Evolutionary conservation across 1,140 invertebrate genomes (phyloP).

Genomic region (Delia radicum): DNA sequence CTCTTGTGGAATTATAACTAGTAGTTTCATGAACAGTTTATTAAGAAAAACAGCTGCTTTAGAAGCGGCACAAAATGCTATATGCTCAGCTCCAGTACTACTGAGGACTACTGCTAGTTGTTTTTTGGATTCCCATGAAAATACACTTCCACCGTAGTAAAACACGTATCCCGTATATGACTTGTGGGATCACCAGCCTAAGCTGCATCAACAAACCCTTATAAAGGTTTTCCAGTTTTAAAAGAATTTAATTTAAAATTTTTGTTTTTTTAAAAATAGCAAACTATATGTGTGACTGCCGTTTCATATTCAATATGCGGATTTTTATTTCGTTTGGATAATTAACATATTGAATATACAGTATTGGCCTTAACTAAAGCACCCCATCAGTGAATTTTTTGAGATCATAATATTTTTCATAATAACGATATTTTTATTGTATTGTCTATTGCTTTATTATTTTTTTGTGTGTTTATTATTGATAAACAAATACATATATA

Average conservation of each 20-base stretch:
- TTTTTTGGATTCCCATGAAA: slow-evolving; percentile 8
- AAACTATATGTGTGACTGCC: slow-evolving; percentile 3
- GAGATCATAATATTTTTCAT: no score
- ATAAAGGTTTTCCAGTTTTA: background rate
- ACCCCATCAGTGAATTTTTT: no score
- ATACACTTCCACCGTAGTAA: background rate
- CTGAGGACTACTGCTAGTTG: background rate
- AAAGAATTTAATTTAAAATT: background rate
- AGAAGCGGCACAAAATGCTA: background rate
- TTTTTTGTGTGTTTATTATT: no score
- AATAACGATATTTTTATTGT: no score
- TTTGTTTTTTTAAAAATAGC: background rate
- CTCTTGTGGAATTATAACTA: background rate
- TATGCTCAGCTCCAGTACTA: slow-evolving; percentile 15
- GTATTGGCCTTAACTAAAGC: no score
- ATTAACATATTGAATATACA: background rate
- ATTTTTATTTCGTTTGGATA: background rate
- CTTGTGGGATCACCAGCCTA: slow-evolving; percentile 9
- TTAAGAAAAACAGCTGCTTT: slow-evolving; percentile 22
- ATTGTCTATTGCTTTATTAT: no score
- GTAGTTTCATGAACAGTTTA: slow-evolving; percentile 26
- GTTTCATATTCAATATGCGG: background rate
- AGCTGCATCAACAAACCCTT: slow-evolving; percentile 25
- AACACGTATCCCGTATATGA: slow-evolving; percentile 8
- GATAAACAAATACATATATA: no score